These are phyloP conservation scores for Ennomos fuscantarius DNA, from an alignment of 2,888 invertebrate species.

Conservation along the genomic window DNA sequence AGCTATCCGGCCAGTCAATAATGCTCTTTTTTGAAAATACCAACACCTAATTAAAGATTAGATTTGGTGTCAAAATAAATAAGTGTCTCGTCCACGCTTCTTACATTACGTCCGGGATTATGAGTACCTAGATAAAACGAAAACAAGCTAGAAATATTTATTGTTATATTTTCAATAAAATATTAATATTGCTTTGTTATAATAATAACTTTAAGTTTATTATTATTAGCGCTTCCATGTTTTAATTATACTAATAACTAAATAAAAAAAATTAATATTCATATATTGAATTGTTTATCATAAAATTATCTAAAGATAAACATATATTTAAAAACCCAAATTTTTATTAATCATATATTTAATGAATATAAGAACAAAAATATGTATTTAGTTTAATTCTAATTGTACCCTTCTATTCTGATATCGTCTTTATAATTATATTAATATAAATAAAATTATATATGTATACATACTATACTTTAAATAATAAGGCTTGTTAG, in stretches of 20 bases:
- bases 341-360: slow-evolving; percentile 25
- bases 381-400: slow-evolving; percentile 55
- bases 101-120: slow-evolving; percentile 42
- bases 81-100: slow-evolving; percentile 35
- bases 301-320: slow-evolving; percentile 15
- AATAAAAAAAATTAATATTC: slow-evolving; percentile 12
- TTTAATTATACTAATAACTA: slow-evolving; percentile 31
- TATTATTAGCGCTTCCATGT: slow-evolving; percentile 53
- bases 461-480: slow-evolving; percentile 52
- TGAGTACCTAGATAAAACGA: not conserved
- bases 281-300: slow-evolving; percentile 7
- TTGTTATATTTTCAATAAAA: slow-evolving; percentile 8
- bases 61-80: not conserved
- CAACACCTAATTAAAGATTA: no score
- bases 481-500: slow-evolving; percentile 47
- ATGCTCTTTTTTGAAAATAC: no score
- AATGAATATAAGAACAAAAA: slow-evolving; percentile 23
- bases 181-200: slow-evolving; percentile 5
- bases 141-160: not conserved
- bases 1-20: no score
- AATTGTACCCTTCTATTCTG: slow-evolving; percentile 55
- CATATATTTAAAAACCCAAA: slow-evolving; percentile 19
- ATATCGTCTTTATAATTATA: slow-evolving; percentile 47
- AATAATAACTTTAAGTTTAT: slow-evolving; percentile 19
- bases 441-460: slow-evolving; percentile 49